Evolutionary conservation across 1,140 invertebrate genomes (phyloP).

Genomic region (Scylla paramamosain): DNA sequence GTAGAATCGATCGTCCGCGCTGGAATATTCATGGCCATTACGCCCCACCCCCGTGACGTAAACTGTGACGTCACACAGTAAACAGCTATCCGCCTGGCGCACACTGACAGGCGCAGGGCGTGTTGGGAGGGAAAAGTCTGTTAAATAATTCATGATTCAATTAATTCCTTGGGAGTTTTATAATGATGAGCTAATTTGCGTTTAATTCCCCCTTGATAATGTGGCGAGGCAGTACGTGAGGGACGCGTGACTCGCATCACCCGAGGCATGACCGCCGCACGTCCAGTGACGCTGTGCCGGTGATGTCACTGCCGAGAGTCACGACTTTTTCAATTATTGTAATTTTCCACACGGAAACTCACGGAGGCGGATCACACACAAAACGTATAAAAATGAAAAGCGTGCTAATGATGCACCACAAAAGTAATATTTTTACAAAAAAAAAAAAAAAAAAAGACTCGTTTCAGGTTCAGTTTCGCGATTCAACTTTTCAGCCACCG

Average conservation of each 20-base stretch:
- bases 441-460: too few species aligned
- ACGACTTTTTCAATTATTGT: too few species aligned
- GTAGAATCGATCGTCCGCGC: not conserved
- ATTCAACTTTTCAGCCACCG: too few species aligned
- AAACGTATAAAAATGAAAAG: too few species aligned
- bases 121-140: not conserved
- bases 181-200: not conserved
- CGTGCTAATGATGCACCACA: too few species aligned
- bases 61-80: not conserved
- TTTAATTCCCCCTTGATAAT: not conserved
- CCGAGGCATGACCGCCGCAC: too few species aligned
- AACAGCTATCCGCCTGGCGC: not conserved
- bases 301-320: too few species aligned
- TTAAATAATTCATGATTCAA: slow-evolving; percentile 1
- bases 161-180: not conserved
- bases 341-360: too few species aligned
- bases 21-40: not conserved
- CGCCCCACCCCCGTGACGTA: not conserved
- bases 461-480: too few species aligned
- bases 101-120: not conserved
- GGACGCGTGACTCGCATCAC: not conserved
- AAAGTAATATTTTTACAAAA: too few species aligned
- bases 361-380: too few species aligned
- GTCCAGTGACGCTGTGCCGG: not conserved
- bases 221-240: not conserved